Conservation (phyloP, 2,888 invertebrate species). For the Penaeus monodon region DNA sequence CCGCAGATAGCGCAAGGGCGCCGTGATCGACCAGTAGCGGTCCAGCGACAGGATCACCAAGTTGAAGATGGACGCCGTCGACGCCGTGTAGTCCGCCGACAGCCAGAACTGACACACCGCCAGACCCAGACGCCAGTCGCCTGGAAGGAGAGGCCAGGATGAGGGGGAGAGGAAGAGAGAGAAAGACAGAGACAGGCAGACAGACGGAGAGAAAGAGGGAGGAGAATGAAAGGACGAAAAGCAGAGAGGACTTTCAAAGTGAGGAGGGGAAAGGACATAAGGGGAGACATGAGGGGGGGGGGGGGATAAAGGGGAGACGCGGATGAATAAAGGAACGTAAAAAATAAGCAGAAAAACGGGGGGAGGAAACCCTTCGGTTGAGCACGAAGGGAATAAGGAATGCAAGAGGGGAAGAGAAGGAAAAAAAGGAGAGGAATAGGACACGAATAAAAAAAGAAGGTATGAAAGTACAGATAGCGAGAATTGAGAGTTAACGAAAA, state of each 20-base stretch:
- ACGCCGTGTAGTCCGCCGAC: constrained; percentile 75
- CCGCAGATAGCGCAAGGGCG: constrained; percentile 72
- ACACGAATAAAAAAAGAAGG: background rate
- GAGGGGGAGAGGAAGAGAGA: background rate
- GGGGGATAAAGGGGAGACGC: background rate
- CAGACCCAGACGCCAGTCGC: constrained; percentile 72
- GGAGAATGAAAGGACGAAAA: background rate
- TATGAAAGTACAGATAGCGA: background rate
- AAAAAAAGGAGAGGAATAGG: background rate
- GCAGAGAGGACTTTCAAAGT: background rate
- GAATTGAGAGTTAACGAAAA: background rate
- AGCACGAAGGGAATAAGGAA: background rate
- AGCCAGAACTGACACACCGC: constrained; percentile 75
- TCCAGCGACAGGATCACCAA: constrained; percentile 73
- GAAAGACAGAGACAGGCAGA: background rate
- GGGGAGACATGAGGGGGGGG: background rate
- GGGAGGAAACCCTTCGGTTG: no score
- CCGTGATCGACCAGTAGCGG: constrained; percentile 73
- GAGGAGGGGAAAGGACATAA: background rate
- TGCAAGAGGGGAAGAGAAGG: background rate
- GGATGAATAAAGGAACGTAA: background rate
- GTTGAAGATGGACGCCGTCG: constrained; percentile 75
- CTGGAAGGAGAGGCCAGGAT: constrained; percentile 55
- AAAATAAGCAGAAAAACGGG: no score
- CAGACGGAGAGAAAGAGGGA: background rate